phyloP scores from a whole-genome alignment of 1,140 invertebrate genomes.

The Bombus confusus region DNA sequence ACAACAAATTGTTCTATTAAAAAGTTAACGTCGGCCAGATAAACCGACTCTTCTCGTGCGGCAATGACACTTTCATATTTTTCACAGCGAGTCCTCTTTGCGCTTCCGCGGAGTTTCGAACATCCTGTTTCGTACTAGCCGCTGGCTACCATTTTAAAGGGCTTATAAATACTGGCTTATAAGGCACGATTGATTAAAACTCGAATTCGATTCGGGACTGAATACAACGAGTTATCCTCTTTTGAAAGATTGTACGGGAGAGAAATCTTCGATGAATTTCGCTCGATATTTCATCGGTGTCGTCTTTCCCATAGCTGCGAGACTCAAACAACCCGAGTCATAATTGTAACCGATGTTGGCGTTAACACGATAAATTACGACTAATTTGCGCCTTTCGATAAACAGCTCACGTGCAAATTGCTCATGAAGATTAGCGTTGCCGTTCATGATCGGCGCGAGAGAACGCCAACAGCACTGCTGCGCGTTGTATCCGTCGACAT shows the following conservation, averaged over 20 bases:
- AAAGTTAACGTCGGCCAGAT: constrained; percentile 51
- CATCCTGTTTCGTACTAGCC: not conserved
- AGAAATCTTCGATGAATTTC: not conserved
- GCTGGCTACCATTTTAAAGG: not conserved
- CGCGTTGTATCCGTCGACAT: not conserved
- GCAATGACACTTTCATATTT: not conserved
- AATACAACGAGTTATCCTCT: not conserved
- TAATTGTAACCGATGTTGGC: not conserved
- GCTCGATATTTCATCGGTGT: too few relatives aligned
- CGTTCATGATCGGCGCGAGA: not conserved
- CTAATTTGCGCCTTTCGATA: constrained; percentile 13
- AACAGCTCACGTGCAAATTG: not conserved
- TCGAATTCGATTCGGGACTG: not conserved
- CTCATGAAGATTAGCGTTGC: constrained; percentile 6
- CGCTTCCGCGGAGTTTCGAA: not conserved
- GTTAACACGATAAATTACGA: not conserved
- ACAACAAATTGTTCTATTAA: constrained; percentile 64
- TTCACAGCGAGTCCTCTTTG: not conserved
- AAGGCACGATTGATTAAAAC: not conserved
- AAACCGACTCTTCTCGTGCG: not conserved
- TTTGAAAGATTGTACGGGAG: not conserved
- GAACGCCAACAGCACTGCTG: not conserved
- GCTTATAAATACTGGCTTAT: not conserved
- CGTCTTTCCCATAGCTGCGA: not conserved
- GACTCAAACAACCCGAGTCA: not conserved